These are phyloP conservation scores for Andrena dorsata DNA, from an alignment of 2,888 invertebrate species.

Conservation along the genomic window DNA sequence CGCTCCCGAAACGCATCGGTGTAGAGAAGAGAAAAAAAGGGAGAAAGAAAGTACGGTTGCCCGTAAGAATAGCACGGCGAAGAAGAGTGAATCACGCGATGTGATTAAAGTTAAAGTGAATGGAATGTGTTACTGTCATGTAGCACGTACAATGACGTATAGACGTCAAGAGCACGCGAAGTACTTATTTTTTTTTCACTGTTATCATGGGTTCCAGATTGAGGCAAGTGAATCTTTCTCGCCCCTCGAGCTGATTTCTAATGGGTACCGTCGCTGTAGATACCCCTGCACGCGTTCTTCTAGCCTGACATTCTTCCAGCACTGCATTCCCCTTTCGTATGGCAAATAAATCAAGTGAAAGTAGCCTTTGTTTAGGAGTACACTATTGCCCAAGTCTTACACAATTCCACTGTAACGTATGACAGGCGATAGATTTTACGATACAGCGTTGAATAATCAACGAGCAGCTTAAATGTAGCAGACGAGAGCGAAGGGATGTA, in stretches of 20 bases:
- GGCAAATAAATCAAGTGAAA: conserved; percentile 24
- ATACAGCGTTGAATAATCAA: neutral
- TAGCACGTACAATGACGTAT: conserved; percentile 72
- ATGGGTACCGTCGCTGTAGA: neutral
- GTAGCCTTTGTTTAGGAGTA: neutral
- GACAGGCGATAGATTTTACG: neutral
- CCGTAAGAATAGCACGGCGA: conserved; percentile 3
- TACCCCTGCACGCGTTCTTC: neutral
- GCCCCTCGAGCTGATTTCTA: neutral
- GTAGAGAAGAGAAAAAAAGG: neutral
- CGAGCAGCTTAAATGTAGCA: neutral
- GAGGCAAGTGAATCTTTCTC: conserved; percentile 81
- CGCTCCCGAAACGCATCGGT: conserved; percentile 3
- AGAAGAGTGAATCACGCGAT: conserved; percentile 35
- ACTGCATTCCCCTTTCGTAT: neutral
- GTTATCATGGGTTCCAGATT: conserved; percentile 86
- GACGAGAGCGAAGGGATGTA: neutral
- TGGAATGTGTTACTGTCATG: conserved; percentile 66
- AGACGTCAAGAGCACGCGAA: conserved; percentile 66
- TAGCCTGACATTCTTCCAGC: too few relatives aligned
- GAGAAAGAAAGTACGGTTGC: conserved; percentile 4
- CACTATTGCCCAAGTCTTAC: conserved; percentile 15
- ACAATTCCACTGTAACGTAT: neutral
- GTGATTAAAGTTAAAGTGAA: conserved; percentile 56
- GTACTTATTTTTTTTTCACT: conserved; percentile 85